Base-by-base conservation (phyloP, 2,113 vertebrate species). In the Tenrec ecaudatus region DNA sequence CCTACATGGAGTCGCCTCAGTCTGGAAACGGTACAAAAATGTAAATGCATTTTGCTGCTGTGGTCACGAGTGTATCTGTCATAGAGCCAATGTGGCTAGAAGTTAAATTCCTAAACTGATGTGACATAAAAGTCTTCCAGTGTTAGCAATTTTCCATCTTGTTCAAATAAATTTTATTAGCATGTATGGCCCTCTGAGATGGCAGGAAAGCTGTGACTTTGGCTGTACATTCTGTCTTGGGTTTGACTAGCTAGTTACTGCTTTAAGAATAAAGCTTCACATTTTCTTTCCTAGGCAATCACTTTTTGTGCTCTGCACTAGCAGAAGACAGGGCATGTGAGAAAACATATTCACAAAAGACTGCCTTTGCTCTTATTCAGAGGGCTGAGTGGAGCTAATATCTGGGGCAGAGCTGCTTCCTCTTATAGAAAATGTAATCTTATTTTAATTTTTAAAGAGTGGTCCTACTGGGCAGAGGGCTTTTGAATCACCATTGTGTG, bases 361-460 rank as follows among this genome's bases (percentile, higher is more conserved):
- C 38, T 82, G 14, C 6, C 69, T 93, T 92, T 57, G 76, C 23
- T 89, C 47, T 89, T 90, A 89, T 66, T 93, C 81, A 47, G 62
- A 93, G n/a, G 92, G 64, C 80, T 5, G 12, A 79, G 75, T 68
- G 27, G 77, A 93, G 62, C 66, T 53, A 6, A 58, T 95, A 91
- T 95, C 78, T 92, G 38, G 77, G 87, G 85, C 58, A 92, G 82
- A 80, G 36, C 82, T 81, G 84, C 15, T 88, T 89, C 62, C 79
- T 93, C 22, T 66, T 88, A 88, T 1, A 95, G 89, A 91, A 92
- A 95, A 87, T n/a, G 90, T 83, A 73, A 94, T 90, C 64, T 97
- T 90, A 86, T 88, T 96, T 93, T 95, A 87, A 94, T 89, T 95
- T 96, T 97, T 94, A 97, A 94, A 95, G 62, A 93, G 89, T 43